A percentile compares a stretch with the other conserved stretches of the same genome.
Conservation (phyloP, 2,113 vertebrate species). For the Melanotaenia duboulayi region DNA sequence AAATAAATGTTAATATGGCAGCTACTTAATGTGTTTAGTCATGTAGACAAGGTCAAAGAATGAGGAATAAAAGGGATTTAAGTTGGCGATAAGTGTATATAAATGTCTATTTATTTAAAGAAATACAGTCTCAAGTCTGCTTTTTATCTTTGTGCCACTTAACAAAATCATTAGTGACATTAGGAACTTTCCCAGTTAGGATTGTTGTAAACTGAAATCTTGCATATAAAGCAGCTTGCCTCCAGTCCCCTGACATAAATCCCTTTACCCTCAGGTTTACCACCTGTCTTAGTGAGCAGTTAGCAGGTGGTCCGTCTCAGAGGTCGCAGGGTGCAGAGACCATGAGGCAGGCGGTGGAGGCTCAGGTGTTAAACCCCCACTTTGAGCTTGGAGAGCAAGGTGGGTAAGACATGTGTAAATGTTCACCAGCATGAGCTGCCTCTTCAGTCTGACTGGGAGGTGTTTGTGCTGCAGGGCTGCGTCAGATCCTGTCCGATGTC, state of each 20-base stretch:
- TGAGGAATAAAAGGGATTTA: no score
- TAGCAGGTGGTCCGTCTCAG: conserved; percentile 20
- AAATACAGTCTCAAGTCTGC: no score
- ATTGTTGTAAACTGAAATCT: not conserved
- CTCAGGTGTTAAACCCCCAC: conserved; percentile 66
- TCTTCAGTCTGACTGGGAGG: not conserved
- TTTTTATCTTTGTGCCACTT: no score
- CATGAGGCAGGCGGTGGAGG: conserved; percentile 79
- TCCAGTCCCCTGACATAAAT: not conserved
- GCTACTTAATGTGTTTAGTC: no score
- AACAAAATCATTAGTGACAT: not conserved
- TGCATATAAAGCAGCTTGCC: not conserved
- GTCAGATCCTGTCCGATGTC: conserved; percentile 86
- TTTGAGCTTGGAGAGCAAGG: conserved; percentile 74
- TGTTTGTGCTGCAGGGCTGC: conserved; percentile 79
- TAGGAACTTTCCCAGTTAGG: no score
- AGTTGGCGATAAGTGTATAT: no score
- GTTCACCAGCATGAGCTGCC: no score
- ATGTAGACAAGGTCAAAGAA: no score
- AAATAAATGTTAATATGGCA: no score
- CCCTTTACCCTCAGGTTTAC: conserved; percentile 14
- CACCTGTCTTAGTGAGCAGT: not conserved
- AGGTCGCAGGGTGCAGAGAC: conserved; percentile 29
- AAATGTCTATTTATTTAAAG: no score
- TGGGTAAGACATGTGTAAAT: conserved; percentile 37